These are phyloP conservation scores for Altica lythri DNA, from an alignment of 2,888 invertebrate genomes.

Conservation along the genomic window DNA sequence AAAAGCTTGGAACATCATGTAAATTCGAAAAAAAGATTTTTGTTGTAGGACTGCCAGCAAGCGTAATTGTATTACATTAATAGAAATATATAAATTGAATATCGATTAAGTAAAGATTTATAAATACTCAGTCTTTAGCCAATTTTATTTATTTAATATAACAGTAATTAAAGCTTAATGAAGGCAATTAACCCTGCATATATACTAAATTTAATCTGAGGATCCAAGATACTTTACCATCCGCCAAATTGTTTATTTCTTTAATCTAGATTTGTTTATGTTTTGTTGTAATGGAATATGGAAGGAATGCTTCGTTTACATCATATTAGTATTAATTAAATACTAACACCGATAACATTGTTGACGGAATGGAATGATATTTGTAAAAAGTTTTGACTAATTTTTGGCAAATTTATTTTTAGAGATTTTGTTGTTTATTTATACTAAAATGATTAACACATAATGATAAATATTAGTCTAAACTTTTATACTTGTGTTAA, in stretches of 20 bases:
- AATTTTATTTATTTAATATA: slow-evolving; percentile 25
- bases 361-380: slow-evolving; percentile 35
- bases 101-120: slow-evolving; percentile 6
- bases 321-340: slow-evolving; percentile 6
- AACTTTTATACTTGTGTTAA: too few relatives aligned
- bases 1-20: too few relatives aligned
- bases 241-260: neutral
- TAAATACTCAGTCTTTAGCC: slow-evolving; percentile 33
- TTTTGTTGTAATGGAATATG: slow-evolving; percentile 1
- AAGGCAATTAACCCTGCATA: slow-evolving; percentile 15
- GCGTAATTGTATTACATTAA: neutral
- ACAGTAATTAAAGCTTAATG: slow-evolving; percentile 34
- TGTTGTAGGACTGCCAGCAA: neutral
- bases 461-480: too few relatives aligned
- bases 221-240: slow-evolving; percentile 28
- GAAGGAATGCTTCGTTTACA: slow-evolving; percentile 33
- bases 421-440: too few relatives aligned
- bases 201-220: neutral
- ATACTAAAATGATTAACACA: too few relatives aligned
- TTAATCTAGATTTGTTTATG: neutral
- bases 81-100: too few relatives aligned
- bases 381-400: too few relatives aligned
- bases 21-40: too few relatives aligned
- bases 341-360: slow-evolving; percentile 33
- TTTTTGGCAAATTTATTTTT: too few relatives aligned